phyloP scores from a whole-genome alignment of 1,140 invertebrate genomes.

The Penaeus japonicus region DNA sequence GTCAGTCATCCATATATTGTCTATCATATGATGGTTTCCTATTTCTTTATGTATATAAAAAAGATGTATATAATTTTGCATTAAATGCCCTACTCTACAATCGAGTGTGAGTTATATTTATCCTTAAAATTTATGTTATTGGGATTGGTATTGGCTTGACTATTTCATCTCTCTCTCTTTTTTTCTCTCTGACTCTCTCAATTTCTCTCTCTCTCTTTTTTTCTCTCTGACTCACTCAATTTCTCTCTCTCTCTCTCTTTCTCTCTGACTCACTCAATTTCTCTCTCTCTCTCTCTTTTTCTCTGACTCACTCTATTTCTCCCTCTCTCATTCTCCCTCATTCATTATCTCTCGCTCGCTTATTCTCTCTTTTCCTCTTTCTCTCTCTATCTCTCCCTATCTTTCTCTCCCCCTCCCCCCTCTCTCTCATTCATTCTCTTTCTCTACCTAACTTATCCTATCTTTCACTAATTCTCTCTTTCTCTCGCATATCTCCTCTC shows the following conservation, averaged over 20 bases:
- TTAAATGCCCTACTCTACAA: conserved; percentile 53
- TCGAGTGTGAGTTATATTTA: not conserved
- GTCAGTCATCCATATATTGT: conserved; percentile 40
- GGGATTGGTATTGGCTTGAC: not conserved
- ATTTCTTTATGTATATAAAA: conserved; percentile 50
- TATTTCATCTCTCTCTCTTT: not conserved
- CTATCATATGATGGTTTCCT: conserved; percentile 48
- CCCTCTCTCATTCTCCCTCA: not conserved
- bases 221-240: not conserved
- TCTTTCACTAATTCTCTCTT: not conserved
- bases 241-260: not conserved
- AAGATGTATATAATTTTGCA: conserved; percentile 56
- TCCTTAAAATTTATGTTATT: not conserved
- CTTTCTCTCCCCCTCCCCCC: too few species aligned
- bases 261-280: not conserved
- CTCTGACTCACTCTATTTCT: not conserved
- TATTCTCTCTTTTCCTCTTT: not conserved
- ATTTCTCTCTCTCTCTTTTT: not conserved
- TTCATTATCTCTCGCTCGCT: not conserved
- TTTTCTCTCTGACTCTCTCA: not conserved
- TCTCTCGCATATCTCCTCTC: not conserved
- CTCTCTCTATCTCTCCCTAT: not conserved
- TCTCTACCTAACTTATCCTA: not conserved
- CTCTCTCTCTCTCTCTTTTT: not conserved
- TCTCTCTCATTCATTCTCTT: not conserved